phyloP scores from a whole-genome alignment of 2,888 invertebrate species.

The Machimus atricapillus region DNA sequence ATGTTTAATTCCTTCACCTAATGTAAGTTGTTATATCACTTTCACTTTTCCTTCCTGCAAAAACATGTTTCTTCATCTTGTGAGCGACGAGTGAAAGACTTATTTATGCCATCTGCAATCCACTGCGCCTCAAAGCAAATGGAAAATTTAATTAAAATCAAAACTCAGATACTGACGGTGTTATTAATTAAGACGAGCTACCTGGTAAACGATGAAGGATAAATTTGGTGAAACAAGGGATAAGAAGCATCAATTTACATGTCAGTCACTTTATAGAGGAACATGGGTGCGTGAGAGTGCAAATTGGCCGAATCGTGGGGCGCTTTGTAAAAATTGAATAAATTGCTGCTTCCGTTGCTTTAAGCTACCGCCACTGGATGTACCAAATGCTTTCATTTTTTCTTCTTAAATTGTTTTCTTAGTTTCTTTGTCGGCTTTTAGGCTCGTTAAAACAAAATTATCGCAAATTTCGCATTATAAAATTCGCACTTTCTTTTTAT shows the following conservation, averaged over 20 bases:
- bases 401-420: not conserved
- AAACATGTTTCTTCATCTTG: not conserved
- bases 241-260: not conserved
- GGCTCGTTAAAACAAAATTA: not conserved
- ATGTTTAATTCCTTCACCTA: not conserved
- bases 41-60: not conserved
- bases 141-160: not conserved
- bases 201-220: not conserved
- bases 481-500: not conserved
- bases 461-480: not conserved
- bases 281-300: not conserved
- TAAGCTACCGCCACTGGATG: not conserved
- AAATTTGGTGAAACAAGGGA: not conserved
- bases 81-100: not conserved
- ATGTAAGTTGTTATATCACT: not conserved
- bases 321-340: not conserved
- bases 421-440: not conserved
- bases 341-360: not conserved
- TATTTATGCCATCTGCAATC: not conserved
- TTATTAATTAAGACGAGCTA: not conserved
- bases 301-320: not conserved
- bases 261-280: not conserved
- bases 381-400: not conserved
- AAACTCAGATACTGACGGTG: not conserved
- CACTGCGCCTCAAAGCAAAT: not conserved